These are phyloP conservation scores for Phoxinus dragarum DNA, from an alignment of 2,797 vertebrate genomes.

Conservation along the genomic window DNA sequence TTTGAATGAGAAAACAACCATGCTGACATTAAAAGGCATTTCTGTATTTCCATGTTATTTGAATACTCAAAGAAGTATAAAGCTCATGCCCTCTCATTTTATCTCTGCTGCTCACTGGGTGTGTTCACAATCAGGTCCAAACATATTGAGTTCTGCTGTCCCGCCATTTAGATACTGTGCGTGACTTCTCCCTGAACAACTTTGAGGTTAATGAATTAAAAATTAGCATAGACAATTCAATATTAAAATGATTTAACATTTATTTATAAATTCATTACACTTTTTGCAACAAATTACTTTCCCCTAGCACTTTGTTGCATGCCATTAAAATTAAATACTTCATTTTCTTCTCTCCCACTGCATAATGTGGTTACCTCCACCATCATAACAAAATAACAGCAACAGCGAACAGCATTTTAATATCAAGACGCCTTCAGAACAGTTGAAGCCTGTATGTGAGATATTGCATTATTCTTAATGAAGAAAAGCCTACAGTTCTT, in stretches of 20 bases:
- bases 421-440: neutral
- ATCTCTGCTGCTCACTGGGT: slow-evolving; percentile 74
- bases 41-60: slow-evolving; percentile 36
- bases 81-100: slow-evolving; percentile 62
- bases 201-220: neutral
- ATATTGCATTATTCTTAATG: slow-evolving; percentile 4
- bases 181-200: neutral
- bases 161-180: slow-evolving; percentile 30
- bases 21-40: neutral
- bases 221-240: neutral
- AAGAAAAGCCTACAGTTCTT: neutral
- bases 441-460: neutral
- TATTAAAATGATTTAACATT: neutral
- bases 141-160: slow-evolving; percentile 73
- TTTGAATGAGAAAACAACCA: slow-evolving; percentile 17
- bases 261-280: neutral
- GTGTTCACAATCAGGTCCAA: slow-evolving; percentile 80
- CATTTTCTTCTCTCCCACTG: neutral
- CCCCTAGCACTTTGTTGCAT: neutral
- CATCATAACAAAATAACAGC: neutral
- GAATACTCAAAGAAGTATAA: slow-evolving; percentile 2
- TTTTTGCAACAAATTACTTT: neutral
- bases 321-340: neutral
- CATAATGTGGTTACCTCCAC: neutral
- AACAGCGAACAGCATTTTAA: neutral